A percentile compares a stretch with the other conserved stretches of the same genome.
Evolutionary conservation across 2,113 vertebrate genomes (phyloP).

Genomic region (Ellobius talpinus): DNA sequence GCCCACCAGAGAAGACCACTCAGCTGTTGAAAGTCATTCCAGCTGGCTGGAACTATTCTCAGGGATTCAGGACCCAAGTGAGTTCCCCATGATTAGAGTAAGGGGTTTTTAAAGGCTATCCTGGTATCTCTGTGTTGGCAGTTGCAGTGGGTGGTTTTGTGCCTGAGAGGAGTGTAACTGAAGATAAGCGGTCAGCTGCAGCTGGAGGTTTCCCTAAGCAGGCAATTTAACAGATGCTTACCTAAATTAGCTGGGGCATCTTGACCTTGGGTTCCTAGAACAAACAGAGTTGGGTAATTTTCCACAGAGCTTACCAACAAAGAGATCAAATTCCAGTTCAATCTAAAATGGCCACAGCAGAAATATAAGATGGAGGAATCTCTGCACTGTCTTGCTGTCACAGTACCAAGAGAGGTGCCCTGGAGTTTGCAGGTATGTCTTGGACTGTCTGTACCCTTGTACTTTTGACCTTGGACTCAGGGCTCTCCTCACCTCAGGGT

Average conservation of each 20-base stretch:
- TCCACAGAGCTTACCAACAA: background rate
- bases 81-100: background rate
- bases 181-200: background rate
- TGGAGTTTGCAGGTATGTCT: background rate
- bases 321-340: background rate
- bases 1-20: background rate
- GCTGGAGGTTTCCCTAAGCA: background rate
- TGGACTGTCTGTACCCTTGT: background rate
- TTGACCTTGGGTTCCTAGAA: background rate
- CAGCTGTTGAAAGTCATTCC: background rate
- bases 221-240: background rate
- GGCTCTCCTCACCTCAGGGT: background rate
- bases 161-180: background rate
- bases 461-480: background rate
- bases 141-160: background rate
- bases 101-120: background rate
- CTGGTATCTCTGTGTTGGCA: background rate
- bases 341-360: background rate
- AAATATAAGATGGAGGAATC: background rate
- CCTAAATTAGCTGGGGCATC: background rate
- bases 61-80: background rate
- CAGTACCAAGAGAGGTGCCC: background rate
- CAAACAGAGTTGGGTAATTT: background rate
- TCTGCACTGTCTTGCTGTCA: background rate
- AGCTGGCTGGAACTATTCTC: background rate